A percentile compares a stretch with the other conserved stretches of the same genome.
phyloP scores from a whole-genome alignment of 2,113 vertebrate species.

The Neofelis nebulosa region DNA sequence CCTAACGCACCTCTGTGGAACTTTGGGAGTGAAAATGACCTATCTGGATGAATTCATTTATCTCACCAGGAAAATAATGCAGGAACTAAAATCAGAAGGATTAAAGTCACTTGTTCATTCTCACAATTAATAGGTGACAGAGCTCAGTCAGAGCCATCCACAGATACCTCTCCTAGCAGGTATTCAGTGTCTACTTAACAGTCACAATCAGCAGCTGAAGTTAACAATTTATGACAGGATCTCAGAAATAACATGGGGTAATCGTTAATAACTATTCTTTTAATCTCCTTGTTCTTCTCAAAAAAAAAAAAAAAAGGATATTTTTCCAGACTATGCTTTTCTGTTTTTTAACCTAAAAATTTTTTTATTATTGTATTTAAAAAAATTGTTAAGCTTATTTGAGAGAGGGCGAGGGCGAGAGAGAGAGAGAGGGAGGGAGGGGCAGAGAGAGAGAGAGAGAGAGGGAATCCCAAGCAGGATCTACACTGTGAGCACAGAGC shows the following conservation, averaged over 20 bases:
- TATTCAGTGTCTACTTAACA: background rate
- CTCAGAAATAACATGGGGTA: background rate
- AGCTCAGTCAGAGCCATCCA: background rate
- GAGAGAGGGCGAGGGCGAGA: too few relatives aligned
- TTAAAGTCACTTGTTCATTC: background rate
- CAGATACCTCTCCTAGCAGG: background rate
- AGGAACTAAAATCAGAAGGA: background rate
- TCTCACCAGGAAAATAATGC: background rate
- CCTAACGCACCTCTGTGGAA: background rate
- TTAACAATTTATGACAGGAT: background rate
- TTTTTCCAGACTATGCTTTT: background rate
- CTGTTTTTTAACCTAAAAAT: background rate
- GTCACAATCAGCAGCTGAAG: background rate
- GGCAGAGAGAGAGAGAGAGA: too few relatives aligned
- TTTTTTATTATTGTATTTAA: background rate
- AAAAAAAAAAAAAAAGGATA: background rate
- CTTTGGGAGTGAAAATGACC: background rate
- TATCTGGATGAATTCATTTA: background rate
- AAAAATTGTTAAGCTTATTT: too few relatives aligned
- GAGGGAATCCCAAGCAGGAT: too few relatives aligned
- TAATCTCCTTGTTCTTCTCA: background rate
- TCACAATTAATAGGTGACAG: background rate
- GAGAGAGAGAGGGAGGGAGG: too few relatives aligned
- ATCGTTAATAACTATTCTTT: background rate
- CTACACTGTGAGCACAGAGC: too few relatives aligned